Evolutionary conservation across 2,113 vertebrate genomes (phyloP).

Genomic region (Neogale vison): DNA sequence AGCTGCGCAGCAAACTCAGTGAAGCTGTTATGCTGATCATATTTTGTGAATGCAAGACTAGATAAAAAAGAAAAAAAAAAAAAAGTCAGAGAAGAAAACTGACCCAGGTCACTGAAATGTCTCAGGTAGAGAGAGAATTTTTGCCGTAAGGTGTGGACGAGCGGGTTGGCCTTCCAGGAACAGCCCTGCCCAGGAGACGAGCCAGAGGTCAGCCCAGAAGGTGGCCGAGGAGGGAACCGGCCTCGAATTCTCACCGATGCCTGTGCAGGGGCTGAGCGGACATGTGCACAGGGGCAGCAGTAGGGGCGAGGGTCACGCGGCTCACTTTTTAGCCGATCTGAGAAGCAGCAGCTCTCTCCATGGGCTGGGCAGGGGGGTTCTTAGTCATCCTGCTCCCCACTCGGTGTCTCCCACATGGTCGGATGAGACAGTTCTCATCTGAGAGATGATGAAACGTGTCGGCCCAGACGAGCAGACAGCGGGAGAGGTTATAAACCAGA

Average conservation of each 20-base stretch:
- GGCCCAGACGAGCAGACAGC: background rate
- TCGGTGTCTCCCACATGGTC: rapidly evolving
- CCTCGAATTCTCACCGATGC: background rate
- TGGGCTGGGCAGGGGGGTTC: too few species aligned
- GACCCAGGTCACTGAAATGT: background rate
- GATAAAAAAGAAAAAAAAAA: background rate
- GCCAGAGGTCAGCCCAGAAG: background rate
- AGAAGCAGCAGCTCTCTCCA: background rate
- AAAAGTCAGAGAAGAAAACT: background rate
- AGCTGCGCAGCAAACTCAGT: background rate
- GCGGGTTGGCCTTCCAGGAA: background rate
- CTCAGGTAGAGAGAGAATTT: background rate
- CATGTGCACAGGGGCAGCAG: rapidly evolving
- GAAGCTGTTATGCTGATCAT: background rate
- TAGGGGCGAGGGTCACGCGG: rapidly evolving
- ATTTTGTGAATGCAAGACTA: background rate
- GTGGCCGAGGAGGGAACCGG: background rate
- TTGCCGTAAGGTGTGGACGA: background rate
- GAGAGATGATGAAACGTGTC: rapidly evolving
- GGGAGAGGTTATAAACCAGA: background rate
- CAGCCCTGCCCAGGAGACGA: rapidly evolving
- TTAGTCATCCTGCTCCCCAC: rapidly evolving
- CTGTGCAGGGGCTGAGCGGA: background rate
- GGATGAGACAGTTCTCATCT: background rate
- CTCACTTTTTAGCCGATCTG: background rate